Percentiles rank a stretch among this genome's conserved stretches.
Conservation (phyloP, 2,797 vertebrate species). For the Bradypus variegatus region DNA sequence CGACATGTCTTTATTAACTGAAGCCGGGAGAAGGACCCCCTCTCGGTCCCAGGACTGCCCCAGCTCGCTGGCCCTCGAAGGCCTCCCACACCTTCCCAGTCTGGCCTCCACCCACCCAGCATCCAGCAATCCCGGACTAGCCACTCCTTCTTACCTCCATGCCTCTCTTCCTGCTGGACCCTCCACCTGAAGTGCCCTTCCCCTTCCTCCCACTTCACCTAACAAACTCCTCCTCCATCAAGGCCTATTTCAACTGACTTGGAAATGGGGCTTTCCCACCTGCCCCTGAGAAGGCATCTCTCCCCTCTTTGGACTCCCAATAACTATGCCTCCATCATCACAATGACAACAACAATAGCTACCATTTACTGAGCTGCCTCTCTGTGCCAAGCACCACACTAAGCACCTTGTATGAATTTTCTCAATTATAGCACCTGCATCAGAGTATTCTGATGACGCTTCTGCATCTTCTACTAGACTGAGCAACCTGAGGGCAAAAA, state of each 20-base stretch:
- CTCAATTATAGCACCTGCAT: neutral
- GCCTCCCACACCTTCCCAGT: neutral
- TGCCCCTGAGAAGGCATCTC: neutral
- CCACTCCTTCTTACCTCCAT: neutral
- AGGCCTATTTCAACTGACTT: neutral
- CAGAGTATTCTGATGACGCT: neutral
- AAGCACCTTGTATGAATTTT: neutral
- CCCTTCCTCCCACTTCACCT: neutral
- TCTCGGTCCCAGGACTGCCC: neutral
- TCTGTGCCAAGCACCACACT: neutral
- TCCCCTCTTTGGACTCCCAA: neutral
- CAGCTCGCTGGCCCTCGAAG: neutral
- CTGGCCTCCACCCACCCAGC: neutral
- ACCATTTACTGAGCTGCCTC: neutral
- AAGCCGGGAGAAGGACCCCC: neutral
- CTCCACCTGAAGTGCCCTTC: neutral
- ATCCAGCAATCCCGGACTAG: neutral
- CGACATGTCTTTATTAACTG: conserved; percentile 27
- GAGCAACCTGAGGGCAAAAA: neutral
- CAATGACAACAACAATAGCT: neutral
- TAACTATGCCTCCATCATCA: neutral
- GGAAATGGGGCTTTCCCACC: neutral
- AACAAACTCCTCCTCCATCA: neutral
- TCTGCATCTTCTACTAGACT: neutral
- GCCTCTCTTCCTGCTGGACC: neutral